Percentiles rank a stretch among this genome's conserved stretches.
Evolutionary conservation across 2,888 invertebrate genomes (phyloP).

Genomic region (Koerneria pararmatus): DNA sequence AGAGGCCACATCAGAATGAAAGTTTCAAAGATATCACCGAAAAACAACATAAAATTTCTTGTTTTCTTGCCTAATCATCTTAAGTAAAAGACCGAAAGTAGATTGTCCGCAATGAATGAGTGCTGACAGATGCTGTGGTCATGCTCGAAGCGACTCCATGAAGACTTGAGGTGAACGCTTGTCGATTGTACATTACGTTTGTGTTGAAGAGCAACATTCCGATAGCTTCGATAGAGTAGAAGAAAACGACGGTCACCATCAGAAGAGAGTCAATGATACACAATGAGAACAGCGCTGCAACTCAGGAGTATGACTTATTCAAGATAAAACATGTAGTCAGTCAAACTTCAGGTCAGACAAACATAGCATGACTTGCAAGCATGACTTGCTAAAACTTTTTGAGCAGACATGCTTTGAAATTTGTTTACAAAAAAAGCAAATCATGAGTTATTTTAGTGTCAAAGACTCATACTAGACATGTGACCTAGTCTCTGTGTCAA

Average conservation of each 20-base stretch:
- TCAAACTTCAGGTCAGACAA: too few relatives aligned
- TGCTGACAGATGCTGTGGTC: conserved; percentile 48
- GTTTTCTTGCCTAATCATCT: not conserved
- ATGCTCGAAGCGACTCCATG: conserved; percentile 48
- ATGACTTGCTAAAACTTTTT: too few relatives aligned
- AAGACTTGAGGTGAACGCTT: conserved; percentile 38
- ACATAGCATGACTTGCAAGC: too few relatives aligned
- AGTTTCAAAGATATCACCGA: too few relatives aligned
- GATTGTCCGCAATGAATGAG: not conserved
- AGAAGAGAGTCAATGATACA: conserved; percentile 52
- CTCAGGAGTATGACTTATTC: not conserved
- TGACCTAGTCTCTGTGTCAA: too few relatives aligned
- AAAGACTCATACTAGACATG: too few relatives aligned
- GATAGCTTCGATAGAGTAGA: conserved; percentile 54
- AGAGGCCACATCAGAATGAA: too few relatives aligned
- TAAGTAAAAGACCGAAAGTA: conserved; percentile 3
- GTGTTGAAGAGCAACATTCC: conserved; percentile 40
- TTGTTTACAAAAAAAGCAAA: too few relatives aligned
- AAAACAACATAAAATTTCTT: too few relatives aligned
- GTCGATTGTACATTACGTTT: conserved; percentile 50
- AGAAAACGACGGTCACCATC: conserved; percentile 48
- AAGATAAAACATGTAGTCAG: too few relatives aligned
- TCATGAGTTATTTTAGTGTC: too few relatives aligned
- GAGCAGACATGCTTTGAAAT: too few relatives aligned
- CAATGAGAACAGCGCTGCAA: conserved; percentile 49